Conservation (phyloP, 2,888 invertebrate genomes). For the Tenodera sinensis region DNA sequence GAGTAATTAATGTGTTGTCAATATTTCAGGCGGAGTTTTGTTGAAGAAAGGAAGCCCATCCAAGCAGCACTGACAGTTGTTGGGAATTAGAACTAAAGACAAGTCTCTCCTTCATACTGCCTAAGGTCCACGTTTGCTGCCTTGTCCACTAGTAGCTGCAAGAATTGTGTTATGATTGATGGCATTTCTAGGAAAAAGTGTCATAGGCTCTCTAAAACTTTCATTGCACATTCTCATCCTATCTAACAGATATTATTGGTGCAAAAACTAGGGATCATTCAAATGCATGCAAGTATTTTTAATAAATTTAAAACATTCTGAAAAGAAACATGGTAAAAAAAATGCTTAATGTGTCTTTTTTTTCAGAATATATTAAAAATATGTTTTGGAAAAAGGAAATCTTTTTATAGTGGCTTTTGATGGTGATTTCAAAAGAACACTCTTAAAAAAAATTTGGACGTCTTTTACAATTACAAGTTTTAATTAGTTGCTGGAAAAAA, state of each 20-base stretch:
- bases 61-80: conserved; percentile 27
- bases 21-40: conserved; percentile 9
- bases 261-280: not conserved
- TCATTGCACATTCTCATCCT: not conserved
- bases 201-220: not conserved
- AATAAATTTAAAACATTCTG: not conserved
- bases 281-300: not conserved
- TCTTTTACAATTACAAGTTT: not conserved
- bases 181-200: not conserved
- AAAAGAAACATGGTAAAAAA: not conserved
- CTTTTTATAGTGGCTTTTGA: not conserved
- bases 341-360: not conserved
- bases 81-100: conserved; percentile 8
- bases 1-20: not conserved
- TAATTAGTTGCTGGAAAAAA: not conserved
- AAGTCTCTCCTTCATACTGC: conserved; percentile 5
- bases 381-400: not conserved
- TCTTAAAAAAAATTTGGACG: not conserved
- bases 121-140: not conserved
- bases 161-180: not conserved
- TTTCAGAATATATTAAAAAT: not conserved
- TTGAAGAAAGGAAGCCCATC: conserved; percentile 11
- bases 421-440: not conserved
- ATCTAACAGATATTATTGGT: not conserved
- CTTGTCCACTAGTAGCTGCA: not conserved